Conservation (phyloP, 2,888 invertebrate species). For the Panopea generosa region DNA sequence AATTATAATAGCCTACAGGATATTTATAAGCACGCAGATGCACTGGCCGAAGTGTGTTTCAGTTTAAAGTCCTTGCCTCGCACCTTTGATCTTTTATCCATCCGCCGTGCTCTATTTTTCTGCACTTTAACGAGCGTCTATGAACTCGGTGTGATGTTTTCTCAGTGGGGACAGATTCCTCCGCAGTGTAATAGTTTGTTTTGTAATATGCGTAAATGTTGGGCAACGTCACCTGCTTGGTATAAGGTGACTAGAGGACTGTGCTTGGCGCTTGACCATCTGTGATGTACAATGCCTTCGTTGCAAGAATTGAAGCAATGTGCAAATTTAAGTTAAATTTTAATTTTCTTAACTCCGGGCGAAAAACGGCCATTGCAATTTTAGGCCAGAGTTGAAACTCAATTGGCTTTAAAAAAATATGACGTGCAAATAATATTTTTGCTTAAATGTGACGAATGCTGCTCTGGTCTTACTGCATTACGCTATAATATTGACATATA, state of each 20-base stretch:
- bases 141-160: background rate
- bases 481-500: too few relatives aligned
- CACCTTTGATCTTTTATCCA: conserved; percentile 46
- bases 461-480: too few relatives aligned
- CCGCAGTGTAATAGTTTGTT: background rate
- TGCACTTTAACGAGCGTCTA: conserved; percentile 24
- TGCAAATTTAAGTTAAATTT: too few relatives aligned
- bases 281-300: too few relatives aligned
- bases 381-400: too few relatives aligned
- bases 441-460: too few relatives aligned
- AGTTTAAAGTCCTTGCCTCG: background rate
- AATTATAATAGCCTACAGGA: conserved; percentile 29
- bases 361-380: too few relatives aligned
- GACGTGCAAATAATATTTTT: too few relatives aligned
- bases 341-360: too few relatives aligned
- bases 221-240: conserved; percentile 34
- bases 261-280: conserved; percentile 23
- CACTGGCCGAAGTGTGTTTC: background rate
- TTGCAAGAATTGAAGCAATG: too few relatives aligned
- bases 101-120: conserved; percentile 6
- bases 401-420: too few relatives aligned
- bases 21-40: conserved; percentile 37
- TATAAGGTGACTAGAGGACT: conserved; percentile 8
- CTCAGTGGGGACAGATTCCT: background rate
- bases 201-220: conserved; percentile 17